These are phyloP conservation scores for Takifugu rubripes DNA, from an alignment of 2,797 vertebrate species.

Conservation along the genomic window DNA sequence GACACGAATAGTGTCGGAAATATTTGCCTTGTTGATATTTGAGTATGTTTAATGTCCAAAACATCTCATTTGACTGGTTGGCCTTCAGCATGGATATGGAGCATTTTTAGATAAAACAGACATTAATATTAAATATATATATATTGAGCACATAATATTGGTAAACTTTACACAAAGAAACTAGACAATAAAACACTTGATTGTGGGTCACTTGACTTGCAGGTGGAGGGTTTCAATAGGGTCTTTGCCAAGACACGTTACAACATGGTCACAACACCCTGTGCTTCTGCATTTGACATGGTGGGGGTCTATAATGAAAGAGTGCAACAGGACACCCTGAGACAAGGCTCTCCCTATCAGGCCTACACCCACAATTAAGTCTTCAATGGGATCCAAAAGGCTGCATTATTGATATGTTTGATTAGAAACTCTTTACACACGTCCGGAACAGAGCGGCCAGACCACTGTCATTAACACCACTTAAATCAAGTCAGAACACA, in stretches of 20 bases:
- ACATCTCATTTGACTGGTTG: background rate
- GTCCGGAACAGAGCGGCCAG: conserved; percentile 68
- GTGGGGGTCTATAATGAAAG: conserved; percentile 75
- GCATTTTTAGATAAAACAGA: no score
- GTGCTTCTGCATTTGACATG: conserved; percentile 59
- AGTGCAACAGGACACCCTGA: conserved; percentile 69
- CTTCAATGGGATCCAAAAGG: conserved; percentile 64
- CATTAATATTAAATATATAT: no score
- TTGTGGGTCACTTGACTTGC: background rate
- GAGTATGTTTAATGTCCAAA: no score
- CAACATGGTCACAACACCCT: conserved; percentile 59
- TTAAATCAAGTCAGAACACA: conserved; percentile 77
- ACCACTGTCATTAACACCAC: conserved; percentile 77
- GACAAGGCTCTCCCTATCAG: conserved; percentile 64
- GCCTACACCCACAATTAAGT: conserved; percentile 73
- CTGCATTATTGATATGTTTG: conserved; percentile 80
- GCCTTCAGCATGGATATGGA: background rate
- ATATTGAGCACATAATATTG: no score
- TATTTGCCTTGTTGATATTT: background rate
- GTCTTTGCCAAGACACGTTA: conserved; percentile 51
- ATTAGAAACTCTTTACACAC: conserved; percentile 76
- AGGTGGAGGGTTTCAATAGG: conserved; percentile 44
- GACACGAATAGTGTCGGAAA: background rate
- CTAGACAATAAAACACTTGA: no score
- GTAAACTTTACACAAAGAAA: no score